A percentile compares a stretch with the other conserved stretches of the same genome.
phyloP scores from a whole-genome alignment of 2,113 vertebrate genomes.

The Anarhynchus alexandrinus region DNA sequence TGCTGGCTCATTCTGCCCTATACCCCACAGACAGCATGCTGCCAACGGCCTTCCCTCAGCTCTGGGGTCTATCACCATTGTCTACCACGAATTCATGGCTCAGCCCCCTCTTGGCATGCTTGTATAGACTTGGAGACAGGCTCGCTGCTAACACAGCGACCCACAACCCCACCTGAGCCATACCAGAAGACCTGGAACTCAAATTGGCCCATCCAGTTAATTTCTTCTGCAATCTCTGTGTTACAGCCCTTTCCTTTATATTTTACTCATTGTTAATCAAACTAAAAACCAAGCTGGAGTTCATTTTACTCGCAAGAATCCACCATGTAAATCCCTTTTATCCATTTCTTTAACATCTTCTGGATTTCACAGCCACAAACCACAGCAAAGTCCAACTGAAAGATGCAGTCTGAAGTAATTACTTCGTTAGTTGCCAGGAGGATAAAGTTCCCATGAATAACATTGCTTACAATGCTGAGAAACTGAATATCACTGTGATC shows the following conservation, averaged over 20 bases:
- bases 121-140: background rate
- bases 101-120: rapidly evolving
- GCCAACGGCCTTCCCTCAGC: background rate
- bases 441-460: background rate
- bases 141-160: background rate
- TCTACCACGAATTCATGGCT: background rate
- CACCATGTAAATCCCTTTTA: background rate
- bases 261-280: background rate
- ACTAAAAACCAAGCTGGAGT: background rate
- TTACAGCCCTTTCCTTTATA: background rate
- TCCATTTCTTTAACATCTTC: background rate
- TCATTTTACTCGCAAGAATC: background rate
- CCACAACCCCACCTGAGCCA: background rate
- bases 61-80: background rate
- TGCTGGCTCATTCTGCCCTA: background rate
- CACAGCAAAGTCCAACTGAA: background rate
- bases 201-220: background rate
- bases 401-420: background rate
- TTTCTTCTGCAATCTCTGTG: background rate
- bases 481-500: background rate
- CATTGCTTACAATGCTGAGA: background rate
- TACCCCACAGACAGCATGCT: background rate
- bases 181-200: background rate
- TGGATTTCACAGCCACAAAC: background rate
- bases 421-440: background rate